Conservation (phyloP, 2,888 invertebrate species). For the Orchesella flavescens region DNA sequence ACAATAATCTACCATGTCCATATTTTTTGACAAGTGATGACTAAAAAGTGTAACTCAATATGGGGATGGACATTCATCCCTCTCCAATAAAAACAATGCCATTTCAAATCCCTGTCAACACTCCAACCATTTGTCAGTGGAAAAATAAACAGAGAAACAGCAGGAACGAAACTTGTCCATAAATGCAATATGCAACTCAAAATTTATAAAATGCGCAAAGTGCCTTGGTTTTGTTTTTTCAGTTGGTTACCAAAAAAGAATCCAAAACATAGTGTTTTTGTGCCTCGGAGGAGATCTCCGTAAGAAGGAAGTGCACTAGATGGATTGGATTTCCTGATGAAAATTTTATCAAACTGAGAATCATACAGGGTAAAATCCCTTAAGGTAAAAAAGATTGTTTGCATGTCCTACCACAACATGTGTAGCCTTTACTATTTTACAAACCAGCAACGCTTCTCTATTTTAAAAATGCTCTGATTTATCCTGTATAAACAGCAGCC, state of each 20-base stretch:
- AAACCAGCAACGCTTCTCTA: too few species aligned
- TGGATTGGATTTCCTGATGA: neutral
- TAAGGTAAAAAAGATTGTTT: neutral
- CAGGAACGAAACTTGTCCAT: too few species aligned
- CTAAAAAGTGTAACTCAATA: neutral
- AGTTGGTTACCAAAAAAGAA: conserved; percentile 4
- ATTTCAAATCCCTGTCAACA: neutral
- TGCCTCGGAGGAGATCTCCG: too few species aligned
- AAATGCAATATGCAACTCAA: too few species aligned
- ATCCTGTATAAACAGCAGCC: too few species aligned
- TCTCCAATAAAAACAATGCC: too few species aligned
- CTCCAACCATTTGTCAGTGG: neutral
- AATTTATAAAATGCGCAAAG: neutral
- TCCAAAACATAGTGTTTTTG: too few species aligned
- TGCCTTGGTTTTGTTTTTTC: conserved; percentile 13
- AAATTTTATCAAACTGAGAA: too few species aligned
- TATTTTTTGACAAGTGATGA: conserved; percentile 3
- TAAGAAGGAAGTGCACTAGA: conserved; percentile 1
- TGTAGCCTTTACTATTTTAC: too few species aligned
- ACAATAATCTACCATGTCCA: neutral
- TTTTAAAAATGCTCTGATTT: too few species aligned
- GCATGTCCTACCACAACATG: neutral
- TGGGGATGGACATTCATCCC: neutral
- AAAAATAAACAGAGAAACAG: neutral
- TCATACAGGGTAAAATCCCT: neutral